Evolutionary conservation across 2,888 invertebrate species (phyloP).

Genomic region (Mythimna impura): DNA sequence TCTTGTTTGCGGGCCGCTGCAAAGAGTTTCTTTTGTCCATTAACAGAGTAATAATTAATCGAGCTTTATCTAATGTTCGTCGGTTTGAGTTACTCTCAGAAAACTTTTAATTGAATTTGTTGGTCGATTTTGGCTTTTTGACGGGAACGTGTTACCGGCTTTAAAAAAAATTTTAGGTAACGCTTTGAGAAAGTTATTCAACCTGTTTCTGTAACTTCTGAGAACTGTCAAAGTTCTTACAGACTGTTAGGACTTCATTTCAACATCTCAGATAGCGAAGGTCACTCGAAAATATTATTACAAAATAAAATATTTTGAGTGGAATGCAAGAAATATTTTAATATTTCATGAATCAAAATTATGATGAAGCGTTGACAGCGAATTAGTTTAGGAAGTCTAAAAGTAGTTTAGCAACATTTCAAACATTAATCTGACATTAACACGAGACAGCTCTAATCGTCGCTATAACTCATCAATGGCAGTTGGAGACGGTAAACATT

Average conservation of each 20-base stretch:
- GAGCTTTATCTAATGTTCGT: conserved; percentile 84
- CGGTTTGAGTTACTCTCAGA: conserved; percentile 82
- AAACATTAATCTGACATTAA: conserved; percentile 48
- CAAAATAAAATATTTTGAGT: not conserved
- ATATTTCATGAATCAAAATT: conserved; percentile 37
- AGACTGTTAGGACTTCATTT: conserved; percentile 46
- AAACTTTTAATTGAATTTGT: conserved; percentile 89
- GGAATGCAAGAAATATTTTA: conserved; percentile 15
- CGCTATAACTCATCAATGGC: conserved; percentile 51
- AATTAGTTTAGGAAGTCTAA: conserved; percentile 53
- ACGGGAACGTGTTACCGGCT: conserved; percentile 77
- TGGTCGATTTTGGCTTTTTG: conserved; percentile 85
- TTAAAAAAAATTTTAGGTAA: conserved; percentile 80
- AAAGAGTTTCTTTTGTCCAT: conserved; percentile 85
- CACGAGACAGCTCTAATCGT: conserved; percentile 49
- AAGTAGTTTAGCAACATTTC: conserved; percentile 47
- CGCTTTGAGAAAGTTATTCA: conserved; percentile 73
- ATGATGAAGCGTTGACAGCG: conserved; percentile 39
- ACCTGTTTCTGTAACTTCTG: conserved; percentile 66
- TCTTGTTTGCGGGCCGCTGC: conserved; percentile 84
- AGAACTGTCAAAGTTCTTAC: conserved; percentile 54
- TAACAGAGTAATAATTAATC: conserved; percentile 87
- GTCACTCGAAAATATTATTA: conserved; percentile 5
- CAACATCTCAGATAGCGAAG: conserved; percentile 21
- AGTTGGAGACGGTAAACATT: conserved; percentile 44